Percentiles rank a stretch among this genome's conserved stretches.
Conservation (phyloP, 2,888 invertebrate genomes). For the Chloroclystis v-ata region DNA sequence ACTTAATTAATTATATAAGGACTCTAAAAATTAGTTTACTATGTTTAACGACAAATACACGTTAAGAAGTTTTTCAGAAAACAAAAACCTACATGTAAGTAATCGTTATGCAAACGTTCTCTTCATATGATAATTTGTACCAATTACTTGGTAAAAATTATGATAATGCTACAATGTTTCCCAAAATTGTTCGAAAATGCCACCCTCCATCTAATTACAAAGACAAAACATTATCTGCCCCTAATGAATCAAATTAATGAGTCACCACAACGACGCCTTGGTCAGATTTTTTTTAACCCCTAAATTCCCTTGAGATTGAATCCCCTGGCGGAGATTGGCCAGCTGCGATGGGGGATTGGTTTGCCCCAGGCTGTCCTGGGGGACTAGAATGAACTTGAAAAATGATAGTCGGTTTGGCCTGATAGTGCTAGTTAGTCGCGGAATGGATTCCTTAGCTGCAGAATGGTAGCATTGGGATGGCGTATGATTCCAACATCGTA, state of each 20-base stretch:
- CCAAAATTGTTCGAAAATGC: not conserved
- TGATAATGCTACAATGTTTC: too few relatives aligned
- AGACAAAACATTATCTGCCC: slow-evolving; percentile 9
- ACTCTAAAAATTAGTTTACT: too few relatives aligned
- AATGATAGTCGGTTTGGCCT: slow-evolving; percentile 33
- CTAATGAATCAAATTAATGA: slow-evolving; percentile 17
- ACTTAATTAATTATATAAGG: too few relatives aligned
- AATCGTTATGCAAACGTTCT: too few relatives aligned
- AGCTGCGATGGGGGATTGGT: slow-evolving; percentile 28
- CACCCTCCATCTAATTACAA: not conserved
- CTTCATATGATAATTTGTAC: too few relatives aligned
- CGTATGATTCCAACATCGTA: too few relatives aligned
- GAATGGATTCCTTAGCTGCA: slow-evolving; percentile 9
- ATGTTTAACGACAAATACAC: too few relatives aligned
- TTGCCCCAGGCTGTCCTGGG: slow-evolving; percentile 48
- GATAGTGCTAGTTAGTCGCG: slow-evolving; percentile 20
- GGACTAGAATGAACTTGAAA: slow-evolving; percentile 61
- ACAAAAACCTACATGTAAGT: too few relatives aligned
- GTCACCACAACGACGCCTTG: slow-evolving; percentile 19
- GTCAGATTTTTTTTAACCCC: slow-evolving; percentile 52
- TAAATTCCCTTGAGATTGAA: slow-evolving; percentile 76
- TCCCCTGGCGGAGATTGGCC: slow-evolving; percentile 65
- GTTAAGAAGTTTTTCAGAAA: too few relatives aligned
- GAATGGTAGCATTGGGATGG: not conserved
- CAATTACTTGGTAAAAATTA: too few relatives aligned